Conservation (phyloP, 2,797 vertebrate species). For the Mormyrus hasselquistii region DNA sequence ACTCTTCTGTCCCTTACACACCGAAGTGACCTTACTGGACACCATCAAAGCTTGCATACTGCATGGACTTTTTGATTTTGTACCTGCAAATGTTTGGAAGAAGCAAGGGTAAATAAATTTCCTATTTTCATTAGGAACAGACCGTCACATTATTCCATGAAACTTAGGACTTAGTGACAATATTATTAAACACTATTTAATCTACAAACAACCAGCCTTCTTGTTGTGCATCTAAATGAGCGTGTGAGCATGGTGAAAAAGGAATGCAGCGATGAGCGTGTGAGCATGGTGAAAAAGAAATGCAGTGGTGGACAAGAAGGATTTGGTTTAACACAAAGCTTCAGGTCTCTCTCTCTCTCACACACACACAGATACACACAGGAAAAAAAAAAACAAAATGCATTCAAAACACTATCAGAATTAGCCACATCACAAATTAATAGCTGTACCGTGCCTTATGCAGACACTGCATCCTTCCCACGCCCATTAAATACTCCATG, state of each 20-base stretch:
- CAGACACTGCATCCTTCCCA: background rate
- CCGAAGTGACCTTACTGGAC: background rate
- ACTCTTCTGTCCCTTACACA: background rate
- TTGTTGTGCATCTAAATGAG: background rate
- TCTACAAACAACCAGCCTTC: background rate
- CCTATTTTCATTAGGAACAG: background rate
- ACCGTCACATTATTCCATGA: background rate
- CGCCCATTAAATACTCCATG: background rate
- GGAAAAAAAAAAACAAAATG: background rate
- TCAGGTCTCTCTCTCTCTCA: background rate
- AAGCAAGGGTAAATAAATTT: background rate
- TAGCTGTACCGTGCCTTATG: background rate
- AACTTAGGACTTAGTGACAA: background rate
- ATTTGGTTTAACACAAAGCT: background rate
- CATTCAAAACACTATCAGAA: background rate
- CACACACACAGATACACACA: background rate
- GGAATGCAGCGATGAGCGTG: background rate
- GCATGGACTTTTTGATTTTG: background rate
- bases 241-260: background rate
- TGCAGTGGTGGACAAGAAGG: background rate
- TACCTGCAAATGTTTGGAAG: background rate
- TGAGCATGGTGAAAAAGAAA: no score
- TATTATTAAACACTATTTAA: background rate
- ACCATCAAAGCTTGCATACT: background rate
- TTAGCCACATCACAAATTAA: background rate